A percentile compares a stretch with the other conserved stretches of the same genome.
These are phyloP conservation scores for Tupaia chinensis DNA, from an alignment of 2,113 vertebrate species.

Conservation along the genomic window DNA sequence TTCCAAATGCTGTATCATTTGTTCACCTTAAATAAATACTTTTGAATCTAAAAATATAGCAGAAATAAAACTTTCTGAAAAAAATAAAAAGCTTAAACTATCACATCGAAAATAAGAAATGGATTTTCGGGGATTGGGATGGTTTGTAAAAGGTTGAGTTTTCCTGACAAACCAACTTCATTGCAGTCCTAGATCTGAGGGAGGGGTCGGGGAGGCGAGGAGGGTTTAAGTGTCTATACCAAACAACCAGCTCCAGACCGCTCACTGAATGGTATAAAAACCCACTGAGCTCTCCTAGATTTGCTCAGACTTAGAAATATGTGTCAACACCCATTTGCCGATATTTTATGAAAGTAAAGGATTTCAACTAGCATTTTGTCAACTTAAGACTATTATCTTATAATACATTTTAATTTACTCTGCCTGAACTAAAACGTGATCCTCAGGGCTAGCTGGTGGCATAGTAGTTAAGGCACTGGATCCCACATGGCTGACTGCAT, in stretches of 20 bases:
- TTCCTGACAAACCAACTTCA: not conserved
- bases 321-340: not conserved
- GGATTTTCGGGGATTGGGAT: conserved; percentile 61
- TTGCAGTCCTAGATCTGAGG: not conserved
- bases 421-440: not conserved
- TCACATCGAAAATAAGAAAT: conserved; percentile 53
- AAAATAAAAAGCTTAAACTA: conserved; percentile 46
- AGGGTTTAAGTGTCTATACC: not conserved
- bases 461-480: too few relatives aligned
- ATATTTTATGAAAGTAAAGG: not conserved
- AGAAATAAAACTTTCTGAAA: conserved; percentile 65
- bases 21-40: conserved; percentile 78
- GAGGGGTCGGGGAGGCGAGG: not conserved
- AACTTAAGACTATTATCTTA: not conserved
- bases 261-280: not conserved
- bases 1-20: conserved; percentile 49
- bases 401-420: not conserved
- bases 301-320: not conserved
- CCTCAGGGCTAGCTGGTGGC: too few relatives aligned
- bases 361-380: not conserved
- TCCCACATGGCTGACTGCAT: too few relatives aligned
- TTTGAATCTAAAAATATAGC: conserved; percentile 65
- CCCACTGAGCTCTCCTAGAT: not conserved
- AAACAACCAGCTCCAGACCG: not conserved
- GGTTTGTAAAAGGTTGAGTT: not conserved